Evolutionary conservation across 2,888 invertebrate species (phyloP).

Genomic region (Ormyrus thymus): DNA sequence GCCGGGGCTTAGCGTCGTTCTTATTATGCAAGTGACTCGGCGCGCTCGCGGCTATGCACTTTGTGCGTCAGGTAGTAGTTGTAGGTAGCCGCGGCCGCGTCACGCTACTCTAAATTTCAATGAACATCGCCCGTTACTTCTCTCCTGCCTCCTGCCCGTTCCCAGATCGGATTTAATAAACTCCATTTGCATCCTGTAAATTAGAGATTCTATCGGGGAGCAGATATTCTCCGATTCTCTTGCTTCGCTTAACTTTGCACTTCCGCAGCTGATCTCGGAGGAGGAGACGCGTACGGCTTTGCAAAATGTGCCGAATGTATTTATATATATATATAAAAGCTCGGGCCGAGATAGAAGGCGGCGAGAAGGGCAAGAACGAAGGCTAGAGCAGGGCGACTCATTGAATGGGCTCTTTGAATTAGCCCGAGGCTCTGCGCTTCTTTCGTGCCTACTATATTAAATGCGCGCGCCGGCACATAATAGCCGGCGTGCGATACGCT

Average conservation of each 20-base stretch:
- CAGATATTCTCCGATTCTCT: too few relatives aligned
- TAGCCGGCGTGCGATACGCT: constrained; percentile 58
- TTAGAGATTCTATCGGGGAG: too few relatives aligned
- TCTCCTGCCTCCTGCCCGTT: too few relatives aligned
- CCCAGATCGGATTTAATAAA: too few relatives aligned
- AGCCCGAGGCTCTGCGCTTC: constrained; percentile 62
- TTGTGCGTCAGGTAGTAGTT: not conserved
- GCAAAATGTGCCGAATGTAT: too few relatives aligned
- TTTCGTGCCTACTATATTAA: constrained; percentile 59
- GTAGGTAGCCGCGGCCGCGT: constrained; percentile 33
- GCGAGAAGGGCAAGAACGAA: constrained; percentile 66
- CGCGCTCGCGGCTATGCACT: constrained; percentile 10
- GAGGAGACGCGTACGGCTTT: not conserved
- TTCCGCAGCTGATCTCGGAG: not conserved
- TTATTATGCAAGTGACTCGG: constrained; percentile 42
- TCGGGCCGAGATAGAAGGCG: constrained; percentile 32
- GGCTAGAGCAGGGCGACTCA: constrained; percentile 55
- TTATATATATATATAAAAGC: not conserved
- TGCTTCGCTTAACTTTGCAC: too few relatives aligned
- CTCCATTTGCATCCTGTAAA: too few relatives aligned
- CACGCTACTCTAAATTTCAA: constrained; percentile 47
- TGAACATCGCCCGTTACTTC: not conserved
- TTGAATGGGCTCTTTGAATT: constrained; percentile 72
- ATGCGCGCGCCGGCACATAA: constrained; percentile 58
- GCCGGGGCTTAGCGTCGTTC: constrained; percentile 6